Base-by-base conservation (phyloP, 2,797 vertebrate species). In the Lophius americanus region DNA sequence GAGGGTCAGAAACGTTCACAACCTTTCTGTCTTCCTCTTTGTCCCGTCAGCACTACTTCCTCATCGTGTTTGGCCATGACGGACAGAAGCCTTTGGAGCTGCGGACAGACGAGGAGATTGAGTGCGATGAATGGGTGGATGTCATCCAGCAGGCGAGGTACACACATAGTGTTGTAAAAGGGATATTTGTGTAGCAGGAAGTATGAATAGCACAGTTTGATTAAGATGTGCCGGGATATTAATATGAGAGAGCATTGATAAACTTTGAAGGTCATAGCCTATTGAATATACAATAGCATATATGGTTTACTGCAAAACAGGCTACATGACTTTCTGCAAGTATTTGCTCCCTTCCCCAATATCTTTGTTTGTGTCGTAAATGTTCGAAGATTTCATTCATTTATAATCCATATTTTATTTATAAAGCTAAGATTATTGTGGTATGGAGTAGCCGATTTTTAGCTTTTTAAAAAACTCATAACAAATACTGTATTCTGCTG, bases 111-210 rank as follows among this genome's bases (percentile, higher is more conserved):
- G 97, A 98, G 82, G 96, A 98, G 88, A 83, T 57, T 41, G 96
- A 97, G 11, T 96, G 98, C 51, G 95, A 97, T 11, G 96, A 98
- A 87, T 99, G 98, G 98, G 95, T 98, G 87, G 97, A 98, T 69
- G 96, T 94, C 82, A 98, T 99, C 90, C 96, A 98, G 71, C 98
- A 98, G 92, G 97, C 96, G 60, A 99, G 97, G 98, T 99, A 95
- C 7, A 44, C 33, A 68, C 51, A 35, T 8, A 37, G 7, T 8
- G 36, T 44, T 56, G n/a, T 36, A 36, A 41, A 8, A 69, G 37
- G 11, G 13, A 3, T 55, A 9, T 64, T 48, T 70, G 9, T 51
- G 35, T 43, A 42, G 53, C 10, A 54, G 12, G 32, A 58, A 48
- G 37, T 9, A 57, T 43, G 8, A 42, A 13, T 5, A 35, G 51